These are phyloP conservation scores for Pavo muticus DNA, from an alignment of 2,113 vertebrate genomes.

Conservation along the genomic window DNA sequence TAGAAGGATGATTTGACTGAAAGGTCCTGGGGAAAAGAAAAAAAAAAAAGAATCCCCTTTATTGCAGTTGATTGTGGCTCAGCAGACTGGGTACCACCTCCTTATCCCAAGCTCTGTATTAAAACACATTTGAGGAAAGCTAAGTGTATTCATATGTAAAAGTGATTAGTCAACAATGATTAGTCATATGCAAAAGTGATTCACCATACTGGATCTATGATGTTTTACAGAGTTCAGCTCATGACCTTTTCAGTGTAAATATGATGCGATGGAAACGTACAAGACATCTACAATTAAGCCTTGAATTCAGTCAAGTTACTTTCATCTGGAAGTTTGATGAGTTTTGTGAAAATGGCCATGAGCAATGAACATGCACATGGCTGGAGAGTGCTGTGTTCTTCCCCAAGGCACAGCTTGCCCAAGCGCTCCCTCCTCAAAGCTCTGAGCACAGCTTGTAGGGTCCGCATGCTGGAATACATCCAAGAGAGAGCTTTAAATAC, in stretches of 20 bases:
- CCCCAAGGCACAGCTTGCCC: background rate
- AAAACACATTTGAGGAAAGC: background rate
- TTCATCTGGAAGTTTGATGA: background rate
- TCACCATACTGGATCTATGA: background rate
- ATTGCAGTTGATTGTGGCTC: background rate
- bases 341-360: background rate
- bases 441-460: background rate
- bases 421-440: background rate
- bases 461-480: background rate
- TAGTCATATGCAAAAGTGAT: background rate
- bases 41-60: background rate
- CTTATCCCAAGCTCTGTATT: background rate
- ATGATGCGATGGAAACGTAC: background rate
- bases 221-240: background rate
- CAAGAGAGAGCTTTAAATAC: background rate
- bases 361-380: fast-evolving
- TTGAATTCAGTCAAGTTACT: background rate
- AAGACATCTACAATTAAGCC: background rate
- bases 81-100: background rate
- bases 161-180: background rate
- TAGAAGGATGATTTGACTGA: background rate
- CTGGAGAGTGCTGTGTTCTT: background rate
- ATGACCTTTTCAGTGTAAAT: slow-evolving; percentile 8
- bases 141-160: background rate
- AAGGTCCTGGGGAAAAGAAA: background rate